These are phyloP conservation scores for Eueides isabella DNA, from an alignment of 1,140 invertebrate genomes.

Conservation along the genomic window DNA sequence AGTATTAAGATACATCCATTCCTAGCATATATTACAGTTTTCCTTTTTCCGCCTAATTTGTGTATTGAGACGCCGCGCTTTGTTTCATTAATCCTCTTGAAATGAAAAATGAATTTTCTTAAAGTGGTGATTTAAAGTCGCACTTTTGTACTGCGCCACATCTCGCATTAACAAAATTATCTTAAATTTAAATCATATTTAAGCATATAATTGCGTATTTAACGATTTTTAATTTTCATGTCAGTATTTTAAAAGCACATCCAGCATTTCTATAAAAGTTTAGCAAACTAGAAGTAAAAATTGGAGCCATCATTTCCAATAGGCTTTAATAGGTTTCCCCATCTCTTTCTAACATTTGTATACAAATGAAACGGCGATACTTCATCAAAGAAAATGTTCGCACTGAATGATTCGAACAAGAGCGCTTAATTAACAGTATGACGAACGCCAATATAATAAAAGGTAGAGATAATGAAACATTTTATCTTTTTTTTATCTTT, in stretches of 20 bases:
- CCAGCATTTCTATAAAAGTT: neutral
- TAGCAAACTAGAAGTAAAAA: slow-evolving; percentile 9
- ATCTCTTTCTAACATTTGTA: slow-evolving; percentile 19
- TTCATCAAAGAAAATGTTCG: slow-evolving; percentile 43
- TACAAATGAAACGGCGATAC: slow-evolving; percentile 34
- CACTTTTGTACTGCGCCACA: too few species aligned
- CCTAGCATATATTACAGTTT: too few species aligned
- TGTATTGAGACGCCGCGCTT: too few species aligned
- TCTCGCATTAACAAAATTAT: too few species aligned
- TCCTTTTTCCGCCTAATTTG: too few species aligned
- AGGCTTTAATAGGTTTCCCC: slow-evolving; percentile 31
- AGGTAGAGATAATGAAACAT: slow-evolving; percentile 59
- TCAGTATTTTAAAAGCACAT: neutral
- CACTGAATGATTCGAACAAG: slow-evolving; percentile 45
- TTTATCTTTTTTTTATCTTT: slow-evolving; percentile 46
- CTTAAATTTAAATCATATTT: too few species aligned
- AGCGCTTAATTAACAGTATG: slow-evolving; percentile 64
- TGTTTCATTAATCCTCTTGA: too few species aligned
- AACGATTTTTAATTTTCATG: too few species aligned
- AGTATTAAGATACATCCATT: too few species aligned
- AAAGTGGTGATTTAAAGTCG: too few species aligned
- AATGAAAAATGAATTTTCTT: too few species aligned
- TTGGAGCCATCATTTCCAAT: slow-evolving; percentile 22
- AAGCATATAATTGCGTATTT: too few species aligned
- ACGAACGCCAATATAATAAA: slow-evolving; percentile 53